Evolutionary conservation across 2,797 vertebrate species (phyloP).

Genomic region (Tolypeutes matacus): DNA sequence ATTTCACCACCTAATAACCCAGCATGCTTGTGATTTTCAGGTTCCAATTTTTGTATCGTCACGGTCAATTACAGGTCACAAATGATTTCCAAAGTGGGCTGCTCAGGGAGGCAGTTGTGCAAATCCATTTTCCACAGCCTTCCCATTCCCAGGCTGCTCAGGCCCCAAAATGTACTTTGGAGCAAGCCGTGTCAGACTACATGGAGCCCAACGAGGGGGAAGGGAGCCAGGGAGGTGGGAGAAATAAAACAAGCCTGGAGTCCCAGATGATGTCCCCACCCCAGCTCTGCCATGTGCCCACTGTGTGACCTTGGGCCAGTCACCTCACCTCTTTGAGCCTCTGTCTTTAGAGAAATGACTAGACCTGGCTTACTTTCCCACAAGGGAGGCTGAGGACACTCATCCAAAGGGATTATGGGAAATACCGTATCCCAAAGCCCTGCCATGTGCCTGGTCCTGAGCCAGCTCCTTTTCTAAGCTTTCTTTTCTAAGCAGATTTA

Average conservation of each 20-base stretch:
- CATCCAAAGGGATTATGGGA: background rate
- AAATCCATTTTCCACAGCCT: slow-evolving; percentile 72
- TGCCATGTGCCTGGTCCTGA: background rate
- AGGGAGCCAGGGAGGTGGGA: background rate
- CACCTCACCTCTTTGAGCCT: background rate
- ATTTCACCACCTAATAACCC: slow-evolving; percentile 77
- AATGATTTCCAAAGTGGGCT: slow-evolving; percentile 75
- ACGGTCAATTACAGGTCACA: slow-evolving; percentile 80
- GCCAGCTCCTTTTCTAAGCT: background rate
- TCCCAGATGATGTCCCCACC: background rate
- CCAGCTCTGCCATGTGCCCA: background rate
- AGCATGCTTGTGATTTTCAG: slow-evolving; percentile 73
- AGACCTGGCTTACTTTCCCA: background rate
- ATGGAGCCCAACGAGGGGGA: background rate
- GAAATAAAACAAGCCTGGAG: background rate
- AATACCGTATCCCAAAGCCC: background rate
- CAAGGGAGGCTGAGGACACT: background rate
- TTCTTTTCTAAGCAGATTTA: background rate
- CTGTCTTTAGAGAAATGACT: background rate
- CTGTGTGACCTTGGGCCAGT: background rate
- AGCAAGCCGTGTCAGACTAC: background rate
- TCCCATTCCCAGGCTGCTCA: background rate
- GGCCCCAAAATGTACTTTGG: background rate
- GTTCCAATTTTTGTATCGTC: slow-evolving; percentile 73
- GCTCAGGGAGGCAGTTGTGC: slow-evolving; percentile 44